Evolutionary conservation across 2,113 vertebrate genomes (phyloP).

Genomic region (Rhinopomastus cyanomelas): DNA sequence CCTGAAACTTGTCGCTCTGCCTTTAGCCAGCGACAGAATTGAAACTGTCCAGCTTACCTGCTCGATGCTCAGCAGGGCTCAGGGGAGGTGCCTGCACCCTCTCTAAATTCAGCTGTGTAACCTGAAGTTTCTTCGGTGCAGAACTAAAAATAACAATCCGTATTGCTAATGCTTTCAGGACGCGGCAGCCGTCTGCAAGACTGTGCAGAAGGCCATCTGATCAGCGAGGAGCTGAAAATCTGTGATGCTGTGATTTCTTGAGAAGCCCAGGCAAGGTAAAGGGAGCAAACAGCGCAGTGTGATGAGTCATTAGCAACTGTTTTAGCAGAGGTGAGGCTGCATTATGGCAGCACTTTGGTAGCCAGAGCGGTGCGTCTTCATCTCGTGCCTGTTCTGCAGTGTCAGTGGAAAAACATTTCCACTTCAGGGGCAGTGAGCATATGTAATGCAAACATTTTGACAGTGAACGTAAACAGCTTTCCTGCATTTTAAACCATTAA

Average conservation of each 20-base stretch:
- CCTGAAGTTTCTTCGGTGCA: neutral
- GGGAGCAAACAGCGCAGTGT: conserved; percentile 8
- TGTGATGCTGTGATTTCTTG: conserved; percentile 9
- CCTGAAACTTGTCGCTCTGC: neutral
- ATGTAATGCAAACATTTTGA: conserved; percentile 76
- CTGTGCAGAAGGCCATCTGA: neutral
- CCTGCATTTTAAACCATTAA: conserved; percentile 58
- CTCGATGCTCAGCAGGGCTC: neutral
- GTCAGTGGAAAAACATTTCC: conserved; percentile 46
- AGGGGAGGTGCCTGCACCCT: neutral
- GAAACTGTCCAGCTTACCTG: neutral
- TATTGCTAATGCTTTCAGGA: neutral
- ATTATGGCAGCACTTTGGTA: conserved; percentile 59
- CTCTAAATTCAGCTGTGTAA: neutral
- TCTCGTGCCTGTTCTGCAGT: conserved; percentile 56
- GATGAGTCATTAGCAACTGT: conserved; percentile 65
- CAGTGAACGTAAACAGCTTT: conserved; percentile 61
- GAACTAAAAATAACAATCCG: neutral
- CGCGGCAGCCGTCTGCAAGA: neutral
- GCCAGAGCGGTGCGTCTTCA: conserved; percentile 24
- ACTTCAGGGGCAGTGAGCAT: conserved; percentile 60
- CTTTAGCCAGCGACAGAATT: neutral
- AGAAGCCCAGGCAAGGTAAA: conserved; percentile 25
- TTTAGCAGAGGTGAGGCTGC: conserved; percentile 60
- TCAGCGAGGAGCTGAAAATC: neutral